Percentiles rank a stretch among this genome's conserved stretches.
Evolutionary conservation across 2,797 vertebrate species (phyloP).

Genomic region (Pagetopsis macropterus): DNA sequence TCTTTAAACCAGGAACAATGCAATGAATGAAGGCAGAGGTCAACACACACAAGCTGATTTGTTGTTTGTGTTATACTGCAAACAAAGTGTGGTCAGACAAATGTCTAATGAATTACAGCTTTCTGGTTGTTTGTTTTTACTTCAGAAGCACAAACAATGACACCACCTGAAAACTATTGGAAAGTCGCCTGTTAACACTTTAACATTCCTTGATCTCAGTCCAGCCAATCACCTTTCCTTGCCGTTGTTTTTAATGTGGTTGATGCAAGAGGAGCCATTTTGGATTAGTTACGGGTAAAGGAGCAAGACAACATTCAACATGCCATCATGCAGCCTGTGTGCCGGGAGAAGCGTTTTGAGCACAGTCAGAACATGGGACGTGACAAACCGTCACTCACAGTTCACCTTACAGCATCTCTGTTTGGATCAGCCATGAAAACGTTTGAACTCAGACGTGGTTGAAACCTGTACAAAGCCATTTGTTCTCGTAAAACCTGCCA

Average conservation of each 20-base stretch:
- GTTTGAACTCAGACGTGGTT: background rate
- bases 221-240: too few relatives aligned
- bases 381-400: too few relatives aligned
- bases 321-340: background rate
- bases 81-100: background rate
- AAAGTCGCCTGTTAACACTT: too few relatives aligned
- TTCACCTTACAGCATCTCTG: background rate
- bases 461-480: background rate
- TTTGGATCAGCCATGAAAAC: background rate
- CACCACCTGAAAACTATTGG: too few relatives aligned
- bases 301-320: background rate
- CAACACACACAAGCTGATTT: background rate
- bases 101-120: too few relatives aligned
- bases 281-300: too few relatives aligned
- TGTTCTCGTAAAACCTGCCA: background rate
- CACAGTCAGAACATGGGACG: background rate
- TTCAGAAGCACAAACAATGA: too few relatives aligned
- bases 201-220: too few relatives aligned
- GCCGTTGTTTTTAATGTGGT: too few relatives aligned
- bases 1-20: background rate
- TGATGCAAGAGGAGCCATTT: too few relatives aligned
- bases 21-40: background rate
- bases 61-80: background rate
- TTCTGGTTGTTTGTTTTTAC: too few relatives aligned
- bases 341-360: background rate